Evolutionary conservation across 2,797 vertebrate species (phyloP).

Genomic region (Aeoliscus strigatus): DNA sequence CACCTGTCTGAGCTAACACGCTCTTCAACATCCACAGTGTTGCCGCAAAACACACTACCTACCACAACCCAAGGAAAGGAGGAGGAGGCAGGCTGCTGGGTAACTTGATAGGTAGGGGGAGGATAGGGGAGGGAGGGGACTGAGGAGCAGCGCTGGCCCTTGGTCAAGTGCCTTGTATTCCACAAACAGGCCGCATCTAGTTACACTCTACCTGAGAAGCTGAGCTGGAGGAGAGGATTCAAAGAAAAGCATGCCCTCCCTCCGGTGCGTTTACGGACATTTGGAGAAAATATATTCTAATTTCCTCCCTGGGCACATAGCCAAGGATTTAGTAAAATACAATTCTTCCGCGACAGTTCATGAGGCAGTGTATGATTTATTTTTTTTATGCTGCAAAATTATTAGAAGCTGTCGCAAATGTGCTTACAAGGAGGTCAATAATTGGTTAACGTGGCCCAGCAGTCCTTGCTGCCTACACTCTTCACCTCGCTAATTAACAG

Average conservation of each 20-base stretch:
- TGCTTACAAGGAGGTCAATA: slow-evolving; percentile 31
- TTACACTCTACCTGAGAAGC: slow-evolving; percentile 81
- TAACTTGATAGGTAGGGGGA: slow-evolving; percentile 84
- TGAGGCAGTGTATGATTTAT: slow-evolving; percentile 18
- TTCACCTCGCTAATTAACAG: slow-evolving; percentile 62
- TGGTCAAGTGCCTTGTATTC: slow-evolving; percentile 94
- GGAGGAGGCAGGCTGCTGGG: slow-evolving; percentile 64
- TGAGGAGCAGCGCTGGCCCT: slow-evolving; percentile 88
- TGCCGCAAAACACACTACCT: slow-evolving; percentile 47
- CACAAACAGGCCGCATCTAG: slow-evolving; percentile 82
- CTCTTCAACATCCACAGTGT: slow-evolving; percentile 41
- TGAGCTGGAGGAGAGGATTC: slow-evolving; percentile 74
- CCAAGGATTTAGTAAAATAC: slow-evolving; percentile 17
- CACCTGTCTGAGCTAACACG: slow-evolving; percentile 49
- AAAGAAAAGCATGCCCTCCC: slow-evolving; percentile 68
- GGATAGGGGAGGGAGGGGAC: slow-evolving; percentile 80
- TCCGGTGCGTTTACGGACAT: slow-evolving; percentile 62
- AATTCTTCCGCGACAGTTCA: slow-evolving; percentile 15
- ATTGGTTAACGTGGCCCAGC: slow-evolving; percentile 46
- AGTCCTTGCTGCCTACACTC: slow-evolving; percentile 33
- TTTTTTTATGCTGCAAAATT: slow-evolving; percentile 19
- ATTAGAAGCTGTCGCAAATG: slow-evolving; percentile 29
- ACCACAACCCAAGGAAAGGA: slow-evolving; percentile 42
- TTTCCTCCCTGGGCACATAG: slow-evolving; percentile 14
- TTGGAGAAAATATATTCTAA: slow-evolving; percentile 35